These are phyloP conservation scores for Aethes cnicana DNA, from an alignment of 2,888 invertebrate species.

Conservation along the genomic window DNA sequence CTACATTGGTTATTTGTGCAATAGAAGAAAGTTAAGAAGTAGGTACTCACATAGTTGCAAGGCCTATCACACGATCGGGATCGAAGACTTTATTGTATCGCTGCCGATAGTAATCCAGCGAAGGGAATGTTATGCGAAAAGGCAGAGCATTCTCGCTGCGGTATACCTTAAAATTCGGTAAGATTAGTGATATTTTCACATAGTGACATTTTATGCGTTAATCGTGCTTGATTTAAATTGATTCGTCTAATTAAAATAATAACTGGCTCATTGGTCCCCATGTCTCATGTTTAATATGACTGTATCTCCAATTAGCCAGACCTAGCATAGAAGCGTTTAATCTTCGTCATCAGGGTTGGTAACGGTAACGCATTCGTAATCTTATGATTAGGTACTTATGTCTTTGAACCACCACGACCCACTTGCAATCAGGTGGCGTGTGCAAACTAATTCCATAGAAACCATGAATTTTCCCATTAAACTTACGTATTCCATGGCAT, in stretches of 20 bases:
- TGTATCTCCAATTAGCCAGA: too few species aligned
- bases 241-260: background rate
- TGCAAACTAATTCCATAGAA: too few species aligned
- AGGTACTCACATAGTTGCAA: background rate
- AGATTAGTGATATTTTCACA: too few species aligned
- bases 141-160: slow-evolving; percentile 5
- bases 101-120: slow-evolving; percentile 7
- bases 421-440: too few species aligned
- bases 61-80: slow-evolving; percentile 1
- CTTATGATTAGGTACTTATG: too few species aligned
- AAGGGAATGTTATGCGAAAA: background rate
- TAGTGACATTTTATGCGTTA: too few species aligned
- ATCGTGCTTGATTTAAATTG: background rate
- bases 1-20: background rate
- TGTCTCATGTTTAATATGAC: too few species aligned
- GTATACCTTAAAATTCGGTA: slow-evolving; percentile 5
- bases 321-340: too few species aligned
- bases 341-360: too few species aligned
- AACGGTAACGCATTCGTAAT: too few species aligned
- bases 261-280: background rate
- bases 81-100: slow-evolving; percentile 3
- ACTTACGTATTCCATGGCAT: slow-evolving; percentile 1
- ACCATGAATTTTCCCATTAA: background rate
- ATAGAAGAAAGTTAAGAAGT: background rate
- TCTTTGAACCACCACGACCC: too few species aligned